Evolutionary conservation across 2,888 invertebrate genomes (phyloP), one percentile per base, ranked within the genome.

Genomic region (Chrysomela aeneicollis): DNA sequence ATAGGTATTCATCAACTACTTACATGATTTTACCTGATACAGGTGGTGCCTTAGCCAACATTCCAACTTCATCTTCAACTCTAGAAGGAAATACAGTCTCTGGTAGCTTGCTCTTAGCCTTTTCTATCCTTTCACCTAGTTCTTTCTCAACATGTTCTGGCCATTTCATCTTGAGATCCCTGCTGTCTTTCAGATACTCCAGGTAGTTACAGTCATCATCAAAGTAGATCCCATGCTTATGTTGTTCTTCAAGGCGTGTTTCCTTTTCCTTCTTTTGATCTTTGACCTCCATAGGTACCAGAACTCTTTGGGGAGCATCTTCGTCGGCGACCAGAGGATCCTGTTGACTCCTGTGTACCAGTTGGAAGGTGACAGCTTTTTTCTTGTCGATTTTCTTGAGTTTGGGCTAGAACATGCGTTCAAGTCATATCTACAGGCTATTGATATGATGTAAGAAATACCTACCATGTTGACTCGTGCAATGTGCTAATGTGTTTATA

Each of bases 151-250:
- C 73, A 65, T 78, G 61, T 18, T 75, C 73, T n/a, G 78, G 79
- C 83, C 89, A 85, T 62, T 88, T 86, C 66, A 87, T 79, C 0
- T 85, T 84, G 67, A 87, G 83, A 71, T 86, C 85, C 72, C 83
- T 83, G 0, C 86, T 85, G 68, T 90, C 90, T 74, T 88, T 88
- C 62, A 98, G 86, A 86, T 98, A 97, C 81, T 98, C 94, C 70
- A 98, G 82, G 79, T 98, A 98, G 80, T 98, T 90, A 81, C 96
- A 97, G 74, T 97, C 95, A 83, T 98, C 97, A 76, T 97, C 97
- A 81, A 89, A 98, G 79, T 90, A 94, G 66, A 98, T 90, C 0
- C 97, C 98, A 86, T 88, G 97, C 80, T 96, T 95, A 15, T 87
- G 84, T 76, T 92, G 92, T 73, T 93, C 91, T 69, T 92, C 89